Base-by-base conservation (phyloP, 2,797 vertebrate species). In the Staurois parvus region DNA sequence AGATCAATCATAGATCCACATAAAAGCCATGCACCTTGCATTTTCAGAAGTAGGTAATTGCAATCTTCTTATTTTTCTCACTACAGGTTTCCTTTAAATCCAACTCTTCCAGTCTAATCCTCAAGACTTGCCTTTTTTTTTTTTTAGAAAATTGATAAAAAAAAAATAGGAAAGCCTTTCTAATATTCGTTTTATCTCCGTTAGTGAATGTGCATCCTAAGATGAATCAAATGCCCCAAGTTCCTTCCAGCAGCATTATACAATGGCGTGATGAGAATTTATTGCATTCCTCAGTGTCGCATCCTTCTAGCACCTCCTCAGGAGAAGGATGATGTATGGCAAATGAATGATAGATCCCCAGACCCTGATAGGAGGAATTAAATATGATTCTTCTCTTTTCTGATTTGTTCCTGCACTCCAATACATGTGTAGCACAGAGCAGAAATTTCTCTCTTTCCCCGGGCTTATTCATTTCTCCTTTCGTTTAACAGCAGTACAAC, bases 381-480 rank as follows among this genome's bases (percentile, higher is more conserved):
- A 86, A 82, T 82, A 86, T 82, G 74, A 82, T 78, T 82, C 56
- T 67, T 70, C 67, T 82, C 56, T 73, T 82, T 82, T 73, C 79
- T 40, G 85, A 86, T 86, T 86, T 86, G 79, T 86, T 86, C 85
- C 74, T 86, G 80, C 85, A 82, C 67, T 82, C 72, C 81, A 67
- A 30, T 86, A 82, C 85, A 86, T 76, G 42, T 86, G 74, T 86
- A 77, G 66, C 67, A 82, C 79, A 86, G 37, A 86, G 74, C 73
- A 72, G 52, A 76, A 74, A 82, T 78, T 86, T 66, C 67, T 77
- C 68, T 82, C 74, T 82, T 82, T 82, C 85, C 85, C 79, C 67
- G 67, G 85, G 85, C 85, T 86, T 86, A 82, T 86, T 86, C 85
- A 82, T 86, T 82, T 82, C 79, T 72, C 56, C 64, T 86, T 72